Evolutionary conservation across 2,888 invertebrate genomes (phyloP).

Genomic region (Epinotia brunnichana): DNA sequence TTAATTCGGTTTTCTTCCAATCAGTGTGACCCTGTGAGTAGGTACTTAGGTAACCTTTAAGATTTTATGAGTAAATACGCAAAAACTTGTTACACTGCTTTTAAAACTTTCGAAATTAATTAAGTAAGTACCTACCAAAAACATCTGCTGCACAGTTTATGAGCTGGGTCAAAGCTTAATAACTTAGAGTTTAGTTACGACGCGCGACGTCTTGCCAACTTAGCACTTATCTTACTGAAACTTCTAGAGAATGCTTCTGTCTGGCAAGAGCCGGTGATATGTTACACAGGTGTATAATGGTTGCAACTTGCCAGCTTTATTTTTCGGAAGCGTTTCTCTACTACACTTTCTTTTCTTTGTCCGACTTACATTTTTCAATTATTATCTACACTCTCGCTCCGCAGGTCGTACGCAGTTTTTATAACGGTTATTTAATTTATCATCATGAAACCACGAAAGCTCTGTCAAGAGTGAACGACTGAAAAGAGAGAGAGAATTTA

Average conservation of each 20-base stretch:
- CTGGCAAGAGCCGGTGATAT: constrained; percentile 13
- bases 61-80: constrained; percentile 6
- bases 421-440: too few relatives aligned
- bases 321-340: neutral
- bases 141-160: constrained; percentile 14
- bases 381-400: too few relatives aligned
- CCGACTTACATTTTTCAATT: too few relatives aligned
- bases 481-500: too few relatives aligned
- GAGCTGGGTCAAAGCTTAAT: constrained; percentile 29
- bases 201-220: constrained; percentile 33
- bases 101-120: constrained; percentile 23
- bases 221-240: constrained; percentile 43
- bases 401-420: too few relatives aligned
- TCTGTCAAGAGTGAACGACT: too few relatives aligned
- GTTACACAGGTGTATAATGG: neutral
- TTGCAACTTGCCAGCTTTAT: neutral
- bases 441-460: too few relatives aligned
- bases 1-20: neutral
- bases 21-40: neutral
- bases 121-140: constrained; percentile 16
- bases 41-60: neutral
- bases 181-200: constrained; percentile 27
- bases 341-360: too few relatives aligned
- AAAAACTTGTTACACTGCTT: constrained; percentile 15
- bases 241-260: constrained; percentile 30